A percentile compares a stretch with the other conserved stretches of the same genome.
Evolutionary conservation across 1,140 invertebrate genomes (phyloP).

Genomic region (Branchinecta lynchi): DNA sequence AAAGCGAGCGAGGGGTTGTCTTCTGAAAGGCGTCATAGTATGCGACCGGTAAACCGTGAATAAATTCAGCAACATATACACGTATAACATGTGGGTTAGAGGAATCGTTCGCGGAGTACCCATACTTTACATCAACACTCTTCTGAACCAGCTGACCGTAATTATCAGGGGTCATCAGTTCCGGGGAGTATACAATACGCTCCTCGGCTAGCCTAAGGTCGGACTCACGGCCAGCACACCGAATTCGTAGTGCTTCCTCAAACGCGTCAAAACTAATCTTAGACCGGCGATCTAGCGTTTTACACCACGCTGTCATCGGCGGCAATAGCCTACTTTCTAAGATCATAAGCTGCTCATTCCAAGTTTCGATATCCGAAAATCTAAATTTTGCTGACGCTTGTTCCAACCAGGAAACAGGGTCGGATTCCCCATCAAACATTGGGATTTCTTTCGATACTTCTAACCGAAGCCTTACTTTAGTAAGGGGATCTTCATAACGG

Average conservation of each 20-base stretch:
- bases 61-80: neutral
- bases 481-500: neutral
- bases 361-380: neutral
- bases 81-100: neutral
- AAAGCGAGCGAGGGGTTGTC: neutral
- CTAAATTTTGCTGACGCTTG: neutral
- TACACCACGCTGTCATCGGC: neutral
- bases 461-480: neutral
- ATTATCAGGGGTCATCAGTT: neutral
- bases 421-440: neutral
- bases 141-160: neutral
- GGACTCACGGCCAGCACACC: neutral
- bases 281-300: neutral
- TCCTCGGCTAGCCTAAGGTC: neutral
- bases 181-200: neutral
- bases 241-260: neutral
- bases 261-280: neutral
- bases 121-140: slow-evolving; percentile 5
- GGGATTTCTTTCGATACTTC: neutral
- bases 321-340: neutral
- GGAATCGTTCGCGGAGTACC: neutral
- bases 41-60: neutral
- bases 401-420: neutral
- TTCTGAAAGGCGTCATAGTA: neutral
- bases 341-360: neutral